A percentile compares a stretch with the other conserved stretches of the same genome.
phyloP scores from a whole-genome alignment of 2,888 invertebrate species.

The Cheiracanthium punctorium region DNA sequence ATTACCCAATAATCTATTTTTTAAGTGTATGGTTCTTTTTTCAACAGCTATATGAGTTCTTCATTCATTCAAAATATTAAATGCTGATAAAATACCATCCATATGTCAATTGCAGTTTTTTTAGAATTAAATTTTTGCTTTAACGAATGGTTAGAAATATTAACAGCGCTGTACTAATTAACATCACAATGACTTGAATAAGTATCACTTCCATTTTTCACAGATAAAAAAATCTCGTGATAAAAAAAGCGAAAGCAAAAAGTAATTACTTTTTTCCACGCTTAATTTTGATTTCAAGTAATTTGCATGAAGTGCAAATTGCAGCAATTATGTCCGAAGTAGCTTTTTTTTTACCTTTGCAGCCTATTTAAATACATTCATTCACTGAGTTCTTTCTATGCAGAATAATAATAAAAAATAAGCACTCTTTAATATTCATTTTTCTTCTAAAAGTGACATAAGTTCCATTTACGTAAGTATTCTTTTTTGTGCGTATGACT shows the following conservation, averaged over 20 bases:
- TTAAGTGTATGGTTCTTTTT: too few relatives aligned
- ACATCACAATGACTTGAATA: background rate
- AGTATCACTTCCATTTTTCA: background rate
- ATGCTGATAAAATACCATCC: too few relatives aligned
- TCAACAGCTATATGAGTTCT: too few relatives aligned
- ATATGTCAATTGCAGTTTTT: too few relatives aligned
- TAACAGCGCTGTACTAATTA: background rate
- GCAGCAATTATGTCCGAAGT: background rate
- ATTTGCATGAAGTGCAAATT: slow-evolving; percentile 16
- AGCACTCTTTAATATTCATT: slow-evolving; percentile 10
- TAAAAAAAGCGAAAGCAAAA: background rate
- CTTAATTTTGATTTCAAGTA: slow-evolving; percentile 16
- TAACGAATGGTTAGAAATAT: background rate
- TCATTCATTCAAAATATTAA: too few relatives aligned
- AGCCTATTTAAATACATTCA: background rate
- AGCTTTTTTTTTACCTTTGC: background rate
- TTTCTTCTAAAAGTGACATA: background rate
- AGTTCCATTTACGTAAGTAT: too few relatives aligned
- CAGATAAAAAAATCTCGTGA: background rate
- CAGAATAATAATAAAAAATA: background rate
- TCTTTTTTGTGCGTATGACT: too few relatives aligned
- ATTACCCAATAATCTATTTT: too few relatives aligned
- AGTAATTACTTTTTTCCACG: slow-evolving; percentile 11
- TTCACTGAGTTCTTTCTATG: background rate
- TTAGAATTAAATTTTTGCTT: too few relatives aligned